Evolutionary conservation across 1,140 invertebrate species (phyloP).

Genomic region (Drosophila pectinifera): DNA sequence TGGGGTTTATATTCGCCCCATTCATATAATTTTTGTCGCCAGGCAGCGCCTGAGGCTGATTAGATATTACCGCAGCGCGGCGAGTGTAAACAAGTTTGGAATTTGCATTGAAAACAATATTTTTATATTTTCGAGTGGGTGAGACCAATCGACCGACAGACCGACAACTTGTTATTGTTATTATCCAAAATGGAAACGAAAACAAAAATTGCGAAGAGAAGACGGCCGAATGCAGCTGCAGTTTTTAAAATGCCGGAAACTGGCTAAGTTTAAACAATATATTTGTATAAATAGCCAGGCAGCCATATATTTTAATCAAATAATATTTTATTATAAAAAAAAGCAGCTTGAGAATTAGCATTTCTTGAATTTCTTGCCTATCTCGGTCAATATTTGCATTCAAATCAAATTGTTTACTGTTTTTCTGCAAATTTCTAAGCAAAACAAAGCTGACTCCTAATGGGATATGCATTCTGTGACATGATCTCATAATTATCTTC

Average conservation of each 20-base stretch:
- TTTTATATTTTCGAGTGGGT: slow-evolving; percentile 32
- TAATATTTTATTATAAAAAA: neutral
- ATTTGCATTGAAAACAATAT: slow-evolving; percentile 47
- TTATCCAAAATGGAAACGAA: slow-evolving; percentile 30
- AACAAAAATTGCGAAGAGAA: slow-evolving; percentile 6
- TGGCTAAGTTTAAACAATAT: slow-evolving; percentile 5
- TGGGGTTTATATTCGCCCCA: slow-evolving; percentile 21
- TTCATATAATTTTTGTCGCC: slow-evolving; percentile 58
- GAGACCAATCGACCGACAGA: neutral
- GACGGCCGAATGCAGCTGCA: slow-evolving; percentile 27
- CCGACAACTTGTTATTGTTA: slow-evolving; percentile 39
- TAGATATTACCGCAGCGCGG: slow-evolving; percentile 58
- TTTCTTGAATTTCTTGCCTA: slow-evolving; percentile 4
- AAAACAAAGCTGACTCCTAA: neutral
- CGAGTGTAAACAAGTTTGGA: slow-evolving; percentile 56
- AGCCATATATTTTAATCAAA: neutral
- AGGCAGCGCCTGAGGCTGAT: slow-evolving; percentile 33
- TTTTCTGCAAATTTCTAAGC: neutral
- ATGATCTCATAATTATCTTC: slow-evolving; percentile 27
- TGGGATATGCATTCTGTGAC: neutral
- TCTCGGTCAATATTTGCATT: slow-evolving; percentile 16
- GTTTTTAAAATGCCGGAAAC: slow-evolving; percentile 34
- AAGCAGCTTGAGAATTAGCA: slow-evolving; percentile 5
- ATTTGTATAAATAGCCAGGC: neutral
- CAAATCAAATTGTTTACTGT: neutral